Conservation (phyloP, 1,140 invertebrate species). For the Drosophila pseudoananassae region DNA sequence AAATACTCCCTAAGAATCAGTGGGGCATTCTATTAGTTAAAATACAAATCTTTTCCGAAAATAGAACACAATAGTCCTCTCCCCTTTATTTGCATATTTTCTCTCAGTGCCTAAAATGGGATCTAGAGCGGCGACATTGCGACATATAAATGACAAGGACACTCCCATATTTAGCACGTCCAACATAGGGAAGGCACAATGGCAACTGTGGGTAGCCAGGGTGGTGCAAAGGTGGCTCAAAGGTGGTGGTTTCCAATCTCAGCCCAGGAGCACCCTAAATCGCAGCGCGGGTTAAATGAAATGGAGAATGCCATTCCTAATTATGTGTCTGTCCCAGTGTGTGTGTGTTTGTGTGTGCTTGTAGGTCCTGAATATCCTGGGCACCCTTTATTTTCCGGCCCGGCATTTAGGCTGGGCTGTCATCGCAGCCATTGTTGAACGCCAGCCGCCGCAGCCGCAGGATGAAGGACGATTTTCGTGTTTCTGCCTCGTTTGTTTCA, state of each 20-base stretch:
- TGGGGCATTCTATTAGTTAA: background rate
- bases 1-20: background rate
- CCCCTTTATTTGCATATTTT: background rate
- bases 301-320: slow-evolving; percentile 83
- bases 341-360: slow-evolving; percentile 16
- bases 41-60: no score
- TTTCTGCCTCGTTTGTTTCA: slow-evolving; percentile 69
- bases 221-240: slow-evolving; percentile 37
- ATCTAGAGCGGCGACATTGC: slow-evolving; percentile 58
- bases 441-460: slow-evolving; percentile 65
- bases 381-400: slow-evolving; percentile 59
- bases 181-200: slow-evolving; percentile 58
- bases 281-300: slow-evolving; percentile 74
- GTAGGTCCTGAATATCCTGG: slow-evolving; percentile 32
- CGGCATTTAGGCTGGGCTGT: slow-evolving; percentile 66
- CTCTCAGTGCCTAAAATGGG: slow-evolving; percentile 33
- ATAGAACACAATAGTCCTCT: no score
- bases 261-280: slow-evolving; percentile 64
- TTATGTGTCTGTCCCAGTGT: slow-evolving; percentile 50
- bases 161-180: slow-evolving; percentile 83
- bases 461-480: slow-evolving; percentile 59
- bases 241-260: slow-evolving; percentile 27
- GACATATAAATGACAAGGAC: slow-evolving; percentile 84
- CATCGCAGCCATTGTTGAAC: slow-evolving; percentile 80
- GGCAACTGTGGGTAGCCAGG: slow-evolving; percentile 63